Percentiles rank a stretch among this genome's conserved stretches.
Evolutionary conservation across 92 coral and sea anemone genomes (phyloP).

Genomic region (Parazoanthus swiftii): DNA sequence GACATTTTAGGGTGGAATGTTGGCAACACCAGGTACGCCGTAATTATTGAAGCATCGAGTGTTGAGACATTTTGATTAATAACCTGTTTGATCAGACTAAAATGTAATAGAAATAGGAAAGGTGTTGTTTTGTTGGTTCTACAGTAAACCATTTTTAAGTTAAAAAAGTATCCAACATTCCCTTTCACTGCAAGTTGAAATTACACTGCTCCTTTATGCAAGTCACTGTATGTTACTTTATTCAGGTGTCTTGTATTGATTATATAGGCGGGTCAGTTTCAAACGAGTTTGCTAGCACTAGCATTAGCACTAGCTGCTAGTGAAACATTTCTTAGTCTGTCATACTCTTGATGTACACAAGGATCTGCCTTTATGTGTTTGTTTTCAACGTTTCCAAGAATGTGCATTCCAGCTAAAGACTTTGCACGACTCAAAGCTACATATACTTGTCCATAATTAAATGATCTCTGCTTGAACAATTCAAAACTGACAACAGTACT

Average conservation of each 20-base stretch:
- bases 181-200: slow-evolving; percentile 2
- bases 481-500: too few relatives aligned
- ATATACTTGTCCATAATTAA: slow-evolving; percentile 45
- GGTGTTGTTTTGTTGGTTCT: slow-evolving; percentile 8
- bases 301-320: not conserved
- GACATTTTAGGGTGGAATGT: too few relatives aligned
- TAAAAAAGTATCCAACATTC: slow-evolving; percentile 8
- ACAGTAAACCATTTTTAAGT: slow-evolving; percentile 5
- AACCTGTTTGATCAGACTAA: slow-evolving; percentile 3
- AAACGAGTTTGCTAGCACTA: not conserved
- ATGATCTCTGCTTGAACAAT: too few relatives aligned
- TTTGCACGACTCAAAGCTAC: slow-evolving; percentile 66
- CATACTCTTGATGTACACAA: slow-evolving; percentile 25
- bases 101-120: slow-evolving; percentile 12
- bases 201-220: slow-evolving; percentile 17
- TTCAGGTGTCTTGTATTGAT: not conserved
- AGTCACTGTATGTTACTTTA: slow-evolving; percentile 15
- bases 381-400: slow-evolving; percentile 48
- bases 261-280: slow-evolving; percentile 10
- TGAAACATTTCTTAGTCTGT: not conserved
- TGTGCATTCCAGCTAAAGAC: slow-evolving; percentile 48
- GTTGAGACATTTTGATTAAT: not conserved
- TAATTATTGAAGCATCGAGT: too few relatives aligned
- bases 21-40: too few relatives aligned
- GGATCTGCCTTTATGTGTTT: slow-evolving; percentile 54